phyloP scores from a whole-genome alignment of 2,113 vertebrate genomes.

The Epinephelus cyanopodus region DNA sequence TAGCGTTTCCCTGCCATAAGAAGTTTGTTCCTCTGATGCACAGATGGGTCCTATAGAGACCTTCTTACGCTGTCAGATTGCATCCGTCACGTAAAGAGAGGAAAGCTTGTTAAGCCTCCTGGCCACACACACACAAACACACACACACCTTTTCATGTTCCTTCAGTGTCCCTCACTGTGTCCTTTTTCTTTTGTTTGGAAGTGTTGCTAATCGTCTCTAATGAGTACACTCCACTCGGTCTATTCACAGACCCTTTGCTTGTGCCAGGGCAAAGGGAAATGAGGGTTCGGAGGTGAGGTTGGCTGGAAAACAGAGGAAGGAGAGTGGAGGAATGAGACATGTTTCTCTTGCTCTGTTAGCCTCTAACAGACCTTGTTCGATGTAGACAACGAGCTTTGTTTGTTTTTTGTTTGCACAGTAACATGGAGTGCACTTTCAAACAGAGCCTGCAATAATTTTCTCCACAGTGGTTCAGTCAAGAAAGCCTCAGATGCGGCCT shows the following conservation, averaged over 20 bases:
- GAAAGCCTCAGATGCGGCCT: constrained; percentile 2
- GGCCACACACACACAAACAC: constrained; percentile 6
- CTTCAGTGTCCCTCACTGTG: constrained; percentile 10
- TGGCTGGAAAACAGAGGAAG: not conserved
- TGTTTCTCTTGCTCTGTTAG: constrained; percentile 3
- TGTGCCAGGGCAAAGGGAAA: constrained; percentile 21
- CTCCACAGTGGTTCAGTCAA: not conserved
- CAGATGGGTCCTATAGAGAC: constrained; percentile 17
- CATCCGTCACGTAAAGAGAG: constrained; percentile 32
- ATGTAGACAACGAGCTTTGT: not conserved
- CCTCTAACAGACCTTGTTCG: not conserved
- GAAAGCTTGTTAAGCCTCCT: constrained; percentile 20
- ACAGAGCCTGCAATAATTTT: not conserved
- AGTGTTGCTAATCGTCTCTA: constrained; percentile 65
- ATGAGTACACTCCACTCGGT: constrained; percentile 63
- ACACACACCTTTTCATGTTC: constrained; percentile 32
- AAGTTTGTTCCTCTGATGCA: constrained; percentile 16
- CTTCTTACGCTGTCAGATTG: constrained; percentile 39
- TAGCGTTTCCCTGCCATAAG: not conserved
- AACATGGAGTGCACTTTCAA: not conserved
- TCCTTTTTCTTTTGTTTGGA: constrained; percentile 51
- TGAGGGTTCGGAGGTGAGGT: not conserved
- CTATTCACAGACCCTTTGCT: constrained; percentile 51
- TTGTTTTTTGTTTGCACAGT: not conserved
- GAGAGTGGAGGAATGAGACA: not conserved